These are phyloP conservation scores for Julus scandinavius DNA, from an alignment of 2,888 invertebrate species.

Conservation along the genomic window DNA sequence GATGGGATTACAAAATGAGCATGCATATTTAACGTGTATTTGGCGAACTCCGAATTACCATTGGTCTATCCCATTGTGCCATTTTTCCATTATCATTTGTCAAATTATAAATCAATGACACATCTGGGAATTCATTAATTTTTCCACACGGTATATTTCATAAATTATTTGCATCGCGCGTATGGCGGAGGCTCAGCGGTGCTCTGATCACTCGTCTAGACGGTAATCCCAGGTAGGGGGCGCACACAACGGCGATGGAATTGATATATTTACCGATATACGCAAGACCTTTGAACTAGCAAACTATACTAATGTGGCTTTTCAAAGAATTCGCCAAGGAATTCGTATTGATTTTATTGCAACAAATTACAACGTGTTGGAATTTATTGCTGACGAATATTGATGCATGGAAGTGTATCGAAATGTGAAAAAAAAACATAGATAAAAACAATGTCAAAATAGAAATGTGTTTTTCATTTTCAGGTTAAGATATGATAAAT, in stretches of 20 bases:
- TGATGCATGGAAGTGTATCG: too few relatives aligned
- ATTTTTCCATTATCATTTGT: not conserved
- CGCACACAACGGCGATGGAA: not conserved
- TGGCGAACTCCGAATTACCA: not conserved
- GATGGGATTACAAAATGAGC: constrained; percentile 1
- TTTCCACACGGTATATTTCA: not conserved
- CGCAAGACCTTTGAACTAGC: not conserved
- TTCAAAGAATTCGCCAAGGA: not conserved
- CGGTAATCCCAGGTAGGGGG: not conserved
- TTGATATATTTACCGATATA: not conserved
- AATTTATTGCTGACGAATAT: not conserved
- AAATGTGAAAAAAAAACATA: too few relatives aligned
- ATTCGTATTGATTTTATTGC: not conserved
- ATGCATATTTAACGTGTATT: not conserved
- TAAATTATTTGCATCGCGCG: constrained; percentile 1
- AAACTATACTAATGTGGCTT: not conserved
- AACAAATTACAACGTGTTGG: not conserved
- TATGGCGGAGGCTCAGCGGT: not conserved
- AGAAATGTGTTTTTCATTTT: too few relatives aligned
- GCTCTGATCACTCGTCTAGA: not conserved
- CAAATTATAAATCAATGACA: constrained; percentile 1
- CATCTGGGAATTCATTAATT: constrained; percentile 1
- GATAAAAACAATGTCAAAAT: too few relatives aligned
- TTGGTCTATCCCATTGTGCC: constrained; percentile 1
- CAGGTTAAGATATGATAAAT: too few relatives aligned